These are phyloP conservation scores for Stichopus horrens DNA, from an alignment of 53 echinoderm and acorn worm genomes.

Conservation along the genomic window DNA sequence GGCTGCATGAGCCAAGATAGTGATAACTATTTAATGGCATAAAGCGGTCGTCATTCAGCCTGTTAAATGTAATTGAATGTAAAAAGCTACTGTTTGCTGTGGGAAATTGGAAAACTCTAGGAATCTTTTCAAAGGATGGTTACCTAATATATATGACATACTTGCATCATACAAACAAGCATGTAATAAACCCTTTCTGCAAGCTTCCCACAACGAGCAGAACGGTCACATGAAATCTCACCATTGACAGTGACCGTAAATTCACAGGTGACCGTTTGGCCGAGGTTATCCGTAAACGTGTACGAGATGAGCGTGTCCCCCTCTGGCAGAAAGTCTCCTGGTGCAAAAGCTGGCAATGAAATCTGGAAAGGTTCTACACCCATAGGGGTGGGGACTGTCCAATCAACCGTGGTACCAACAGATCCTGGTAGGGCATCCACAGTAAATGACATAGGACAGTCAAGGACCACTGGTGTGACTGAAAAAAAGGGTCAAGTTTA, in stretches of 20 bases:
- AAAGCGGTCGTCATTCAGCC: no score
- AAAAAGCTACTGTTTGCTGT: no score
- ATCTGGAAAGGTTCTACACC: conserved; percentile 25
- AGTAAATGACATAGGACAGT: conserved; percentile 15
- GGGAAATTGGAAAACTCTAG: no score
- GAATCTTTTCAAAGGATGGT: no score
- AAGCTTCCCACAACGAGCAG: neutral
- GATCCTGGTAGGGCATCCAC: neutral
- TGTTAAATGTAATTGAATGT: no score
- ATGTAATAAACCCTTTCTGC: neutral
- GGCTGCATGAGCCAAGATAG: no score
- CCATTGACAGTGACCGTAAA: conserved; percentile 19
- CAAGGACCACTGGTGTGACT: conserved; percentile 13
- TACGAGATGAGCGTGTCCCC: conserved; percentile 15
- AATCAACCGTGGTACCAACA: neutral
- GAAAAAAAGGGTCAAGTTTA: neutral
- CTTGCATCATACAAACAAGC: no score
- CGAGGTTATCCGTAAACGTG: conserved; percentile 18
- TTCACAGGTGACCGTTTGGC: neutral
- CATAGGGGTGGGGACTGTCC: conserved; percentile 29
- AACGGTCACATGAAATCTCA: neutral
- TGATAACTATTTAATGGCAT: no score
- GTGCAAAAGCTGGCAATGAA: neutral
- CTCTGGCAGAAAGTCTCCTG: conserved; percentile 8
- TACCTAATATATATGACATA: no score